phyloP scores from a whole-genome alignment of 2,797 vertebrate species.

The Streptopelia turtur region DNA sequence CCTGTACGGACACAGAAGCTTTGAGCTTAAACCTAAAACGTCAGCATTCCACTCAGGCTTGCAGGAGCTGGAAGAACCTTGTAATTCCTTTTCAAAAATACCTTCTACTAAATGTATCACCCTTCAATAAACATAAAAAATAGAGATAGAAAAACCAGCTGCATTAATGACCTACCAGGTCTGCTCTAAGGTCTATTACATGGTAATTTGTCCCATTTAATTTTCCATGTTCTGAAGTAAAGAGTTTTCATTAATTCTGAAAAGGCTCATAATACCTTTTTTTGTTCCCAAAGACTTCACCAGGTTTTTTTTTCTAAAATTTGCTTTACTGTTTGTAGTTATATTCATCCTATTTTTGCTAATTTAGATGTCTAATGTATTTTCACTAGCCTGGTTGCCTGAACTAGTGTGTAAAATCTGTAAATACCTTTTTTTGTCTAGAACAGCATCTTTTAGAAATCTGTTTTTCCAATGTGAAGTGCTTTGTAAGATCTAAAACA shows the following conservation, averaged over 20 bases:
- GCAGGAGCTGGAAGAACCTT: not conserved
- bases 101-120: not conserved
- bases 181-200: not conserved
- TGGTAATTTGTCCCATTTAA: not conserved
- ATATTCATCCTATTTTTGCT: not conserved
- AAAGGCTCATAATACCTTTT: not conserved
- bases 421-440: not conserved
- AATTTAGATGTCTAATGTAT: not conserved
- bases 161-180: not conserved
- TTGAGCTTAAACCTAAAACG: constrained; percentile 11
- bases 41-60: not conserved
- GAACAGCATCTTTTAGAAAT: not conserved
- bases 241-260: not conserved
- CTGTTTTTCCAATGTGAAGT: not conserved
- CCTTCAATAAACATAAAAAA: not conserved
- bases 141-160: not conserved
- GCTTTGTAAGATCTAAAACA: not conserved
- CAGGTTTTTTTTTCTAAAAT: not conserved
- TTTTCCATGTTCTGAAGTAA: not conserved
- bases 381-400: not conserved
- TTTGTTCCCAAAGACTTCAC: not conserved
- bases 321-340: not conserved
- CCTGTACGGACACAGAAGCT: not conserved
- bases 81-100: not conserved
- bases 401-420: not conserved